Base-by-base conservation (phyloP, 2,797 vertebrate genomes). In the Sciurus carolinensis region DNA sequence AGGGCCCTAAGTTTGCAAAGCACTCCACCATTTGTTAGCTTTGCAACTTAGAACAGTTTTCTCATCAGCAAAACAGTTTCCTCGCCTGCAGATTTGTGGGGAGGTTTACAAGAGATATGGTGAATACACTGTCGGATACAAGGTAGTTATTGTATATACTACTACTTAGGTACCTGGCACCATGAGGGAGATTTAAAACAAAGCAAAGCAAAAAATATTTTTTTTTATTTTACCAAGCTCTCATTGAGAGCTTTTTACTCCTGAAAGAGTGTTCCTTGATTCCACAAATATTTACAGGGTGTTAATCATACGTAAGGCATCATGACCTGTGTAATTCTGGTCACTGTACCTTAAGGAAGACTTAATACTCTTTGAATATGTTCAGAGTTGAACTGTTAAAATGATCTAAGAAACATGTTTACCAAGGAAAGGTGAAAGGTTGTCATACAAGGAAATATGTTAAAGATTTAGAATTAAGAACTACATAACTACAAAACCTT, bases 391-490 rank as follows among this genome's bases (percentile, higher is more conserved):
- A n/a, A 80, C 42, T 94, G 36, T 59, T 86, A 91, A 87, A 84
- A 79, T 79, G 26, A 54, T 91, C 28, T 82, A 80, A 86, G 75
- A 90, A 57, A 57, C 54, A 57, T 22, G 54, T 72, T 73, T 28
- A 89, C 44, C 44, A 84, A 57, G 52, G 39, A 79, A 92, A 85
- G 52, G 72, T 75, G 18, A 83, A 72, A 82, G 36, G 59, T 24
- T 69, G 0, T 36, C 72, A 79, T 76, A 42, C 24, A n/a, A 75
- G 14, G 52, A 87, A 83, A 83, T 59, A 4, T 82, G 36, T 79
- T 77, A 59, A 84, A 84, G 54, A 67, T 83, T 91, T 87, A 42
- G 33, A 84, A 91, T 50, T 90, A 44, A 93, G 76, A 82, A 76
- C 18, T 66, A 54, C 20, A 42, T 42, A 82, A 44, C 8, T 42